These are phyloP conservation scores for Ammodytes marinus DNA, from an alignment of 2,113 vertebrate species.

Conservation along the genomic window DNA sequence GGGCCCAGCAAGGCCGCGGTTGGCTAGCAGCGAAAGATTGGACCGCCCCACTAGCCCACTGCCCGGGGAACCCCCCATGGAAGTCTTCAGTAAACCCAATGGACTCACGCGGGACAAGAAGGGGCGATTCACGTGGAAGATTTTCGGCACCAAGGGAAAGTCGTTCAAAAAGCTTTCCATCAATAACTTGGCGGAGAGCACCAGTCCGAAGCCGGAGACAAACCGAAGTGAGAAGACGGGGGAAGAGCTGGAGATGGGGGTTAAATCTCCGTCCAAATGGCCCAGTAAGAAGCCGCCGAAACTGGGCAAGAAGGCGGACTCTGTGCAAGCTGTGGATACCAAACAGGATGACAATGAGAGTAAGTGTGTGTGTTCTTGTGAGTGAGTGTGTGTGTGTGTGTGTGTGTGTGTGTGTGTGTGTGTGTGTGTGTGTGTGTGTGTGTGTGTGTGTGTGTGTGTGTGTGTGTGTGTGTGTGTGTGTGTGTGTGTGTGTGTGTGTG, in stretches of 20 bases:
- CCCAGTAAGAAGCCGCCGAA: constrained; percentile 26
- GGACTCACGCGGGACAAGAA: constrained; percentile 28
- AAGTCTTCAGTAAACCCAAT: not conserved
- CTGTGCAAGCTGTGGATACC: constrained; percentile 41
- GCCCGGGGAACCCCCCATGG: constrained; percentile 10
- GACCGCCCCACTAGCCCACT: constrained; percentile 31
- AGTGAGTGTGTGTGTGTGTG: too few relatives aligned
- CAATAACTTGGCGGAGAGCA: not conserved
- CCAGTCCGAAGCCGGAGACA: constrained; percentile 7
- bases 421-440: not conserved
- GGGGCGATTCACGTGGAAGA: not conserved
- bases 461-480: constrained; percentile 17
- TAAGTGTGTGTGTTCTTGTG: constrained; percentile 51
- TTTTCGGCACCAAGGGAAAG: not conserved
- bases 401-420: too few relatives aligned
- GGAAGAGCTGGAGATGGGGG: constrained; percentile 37
- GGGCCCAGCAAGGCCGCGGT: not conserved
- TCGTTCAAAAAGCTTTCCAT: constrained; percentile 12
- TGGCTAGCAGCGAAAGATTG: constrained; percentile 52
- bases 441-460: too few relatives aligned
- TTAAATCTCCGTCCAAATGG: constrained; percentile 27
- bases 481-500: too few relatives aligned
- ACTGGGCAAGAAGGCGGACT: constrained; percentile 15
- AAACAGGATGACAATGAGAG: constrained; percentile 51
- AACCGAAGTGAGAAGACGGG: constrained; percentile 13